phyloP scores from a whole-genome alignment of 2,888 invertebrate species.

The Coelopa pilipes region DNA sequence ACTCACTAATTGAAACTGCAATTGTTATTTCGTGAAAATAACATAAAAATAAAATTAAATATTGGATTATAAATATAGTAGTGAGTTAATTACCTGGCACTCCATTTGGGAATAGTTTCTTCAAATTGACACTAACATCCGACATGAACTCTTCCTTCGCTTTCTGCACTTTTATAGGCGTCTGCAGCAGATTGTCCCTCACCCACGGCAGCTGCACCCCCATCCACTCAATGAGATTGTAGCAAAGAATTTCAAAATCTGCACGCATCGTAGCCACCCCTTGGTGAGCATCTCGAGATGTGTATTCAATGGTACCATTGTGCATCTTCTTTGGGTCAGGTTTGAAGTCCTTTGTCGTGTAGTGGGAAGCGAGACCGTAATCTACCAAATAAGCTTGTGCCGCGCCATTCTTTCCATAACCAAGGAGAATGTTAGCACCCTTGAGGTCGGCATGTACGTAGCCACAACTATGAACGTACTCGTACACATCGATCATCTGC shows the following conservation, averaged over 20 bases:
- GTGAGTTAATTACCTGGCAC: slow-evolving; percentile 62
- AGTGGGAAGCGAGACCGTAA: slow-evolving; percentile 88
- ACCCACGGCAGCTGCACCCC: slow-evolving; percentile 89
- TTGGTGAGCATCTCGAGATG: slow-evolving; percentile 94
- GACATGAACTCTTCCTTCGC: slow-evolving; percentile 77
- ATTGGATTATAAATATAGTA: slow-evolving; percentile 23
- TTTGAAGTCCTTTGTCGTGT: slow-evolving; percentile 82
- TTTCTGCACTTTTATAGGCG: slow-evolving; percentile 74
- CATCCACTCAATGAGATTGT: slow-evolving; percentile 93
- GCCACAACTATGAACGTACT: slow-evolving; percentile 90
- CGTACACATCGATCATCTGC: slow-evolving; percentile 88
- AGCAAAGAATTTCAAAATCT: slow-evolving; percentile 93
- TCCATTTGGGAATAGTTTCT: slow-evolving; percentile 60
- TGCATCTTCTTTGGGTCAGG: slow-evolving; percentile 92
- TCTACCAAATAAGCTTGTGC: slow-evolving; percentile 89
- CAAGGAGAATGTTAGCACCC: slow-evolving; percentile 90
- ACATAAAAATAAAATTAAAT: slow-evolving; percentile 20
- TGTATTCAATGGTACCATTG: slow-evolving; percentile 97
- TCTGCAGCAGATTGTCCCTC: slow-evolving; percentile 69
- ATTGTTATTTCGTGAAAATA: background rate
- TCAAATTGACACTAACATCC: slow-evolving; percentile 59
- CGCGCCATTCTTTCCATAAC: slow-evolving; percentile 73
- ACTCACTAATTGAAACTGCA: background rate
- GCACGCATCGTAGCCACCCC: slow-evolving; percentile 90
- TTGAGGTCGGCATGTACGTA: slow-evolving; percentile 98